phyloP scores from a whole-genome alignment of 1,140 invertebrate species.

The Lepidurus couesii region DNA sequence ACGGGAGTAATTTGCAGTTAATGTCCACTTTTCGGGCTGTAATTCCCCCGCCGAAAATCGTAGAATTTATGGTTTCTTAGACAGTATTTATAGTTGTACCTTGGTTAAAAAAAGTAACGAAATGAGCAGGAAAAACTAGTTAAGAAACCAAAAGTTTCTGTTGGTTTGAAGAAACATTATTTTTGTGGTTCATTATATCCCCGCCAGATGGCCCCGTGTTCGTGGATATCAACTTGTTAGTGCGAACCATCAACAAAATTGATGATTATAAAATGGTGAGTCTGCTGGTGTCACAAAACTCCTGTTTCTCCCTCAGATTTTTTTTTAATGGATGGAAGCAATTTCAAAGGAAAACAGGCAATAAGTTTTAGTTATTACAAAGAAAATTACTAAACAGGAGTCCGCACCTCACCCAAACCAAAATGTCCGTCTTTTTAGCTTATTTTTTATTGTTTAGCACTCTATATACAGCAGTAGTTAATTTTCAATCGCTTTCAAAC shows the following conservation, averaged over 20 bases:
- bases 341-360: not conserved
- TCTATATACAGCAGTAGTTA: too few relatives aligned
- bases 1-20: too few relatives aligned
- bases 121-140: not conserved
- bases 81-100: too few relatives aligned
- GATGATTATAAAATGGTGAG: slow-evolving; percentile 98
- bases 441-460: too few relatives aligned
- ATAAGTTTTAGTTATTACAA: not conserved
- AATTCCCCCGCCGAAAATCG: too few relatives aligned
- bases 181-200: slow-evolving; percentile 28
- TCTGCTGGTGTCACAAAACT: slow-evolving; percentile 42
- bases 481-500: too few relatives aligned
- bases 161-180: not conserved
- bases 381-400: not conserved
- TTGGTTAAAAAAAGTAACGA: slow-evolving; percentile 27
- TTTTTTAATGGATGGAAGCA: not conserved
- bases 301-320: slow-evolving; percentile 37
- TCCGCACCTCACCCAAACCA: too few relatives aligned
- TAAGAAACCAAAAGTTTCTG: not conserved
- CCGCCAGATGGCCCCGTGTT: slow-evolving; percentile 63
- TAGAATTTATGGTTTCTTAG: too few relatives aligned
- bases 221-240: slow-evolving; percentile 85
- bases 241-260: slow-evolving; percentile 96
- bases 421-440: too few relatives aligned
- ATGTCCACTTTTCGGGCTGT: too few relatives aligned